Conservation (phyloP, 2,797 vertebrate genomes). For the Acomys russatus region DNA sequence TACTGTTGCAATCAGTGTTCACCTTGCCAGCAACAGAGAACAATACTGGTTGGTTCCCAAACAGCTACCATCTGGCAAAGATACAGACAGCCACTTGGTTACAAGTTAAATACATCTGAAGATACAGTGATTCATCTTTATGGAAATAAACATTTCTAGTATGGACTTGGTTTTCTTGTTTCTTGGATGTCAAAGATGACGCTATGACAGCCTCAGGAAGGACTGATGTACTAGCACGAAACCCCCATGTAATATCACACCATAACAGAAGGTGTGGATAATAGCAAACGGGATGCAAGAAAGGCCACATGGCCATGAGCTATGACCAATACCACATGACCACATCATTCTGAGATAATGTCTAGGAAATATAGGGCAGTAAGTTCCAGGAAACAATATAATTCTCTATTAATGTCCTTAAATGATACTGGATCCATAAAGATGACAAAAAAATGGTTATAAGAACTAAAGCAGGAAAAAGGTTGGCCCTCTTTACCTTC, state of each 20-base stretch:
- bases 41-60: not conserved
- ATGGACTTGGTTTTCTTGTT: not conserved
- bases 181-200: not conserved
- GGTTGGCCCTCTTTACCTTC: not conserved
- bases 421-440: not conserved
- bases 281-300: not conserved
- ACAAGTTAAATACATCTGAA: not conserved
- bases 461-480: not conserved
- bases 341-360: not conserved
- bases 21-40: not conserved
- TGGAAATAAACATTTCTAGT: not conserved
- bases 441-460: not conserved
- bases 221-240: not conserved
- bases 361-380: not conserved
- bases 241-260: not conserved
- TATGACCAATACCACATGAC: not conserved
- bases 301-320: not conserved
- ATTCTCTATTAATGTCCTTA: not conserved
- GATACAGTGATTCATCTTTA: not conserved
- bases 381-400: not conserved
- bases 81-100: not conserved
- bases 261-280: not conserved
- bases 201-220: not conserved
- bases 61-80: not conserved
- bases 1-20: not conserved